A percentile compares a stretch with the other conserved stretches of the same genome.
phyloP scores from a whole-genome alignment of 2,113 vertebrate genomes.

The Jacana jacana region DNA sequence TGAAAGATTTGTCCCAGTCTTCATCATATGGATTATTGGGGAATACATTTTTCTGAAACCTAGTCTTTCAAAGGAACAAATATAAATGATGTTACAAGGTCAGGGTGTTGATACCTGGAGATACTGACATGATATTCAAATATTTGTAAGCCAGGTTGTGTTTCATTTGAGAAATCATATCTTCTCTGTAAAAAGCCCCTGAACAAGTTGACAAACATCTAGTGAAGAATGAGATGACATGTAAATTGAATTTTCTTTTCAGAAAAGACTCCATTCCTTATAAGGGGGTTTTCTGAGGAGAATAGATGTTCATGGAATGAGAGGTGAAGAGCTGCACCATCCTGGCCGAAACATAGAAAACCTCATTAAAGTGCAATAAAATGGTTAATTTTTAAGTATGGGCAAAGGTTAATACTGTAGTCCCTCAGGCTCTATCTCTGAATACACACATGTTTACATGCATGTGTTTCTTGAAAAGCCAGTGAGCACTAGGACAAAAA shows the following conservation, averaged over 20 bases:
- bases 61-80: background rate
- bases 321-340: background rate
- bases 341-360: background rate
- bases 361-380: background rate
- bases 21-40: background rate
- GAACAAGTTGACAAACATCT: background rate
- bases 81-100: background rate
- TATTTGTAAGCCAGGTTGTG: background rate
- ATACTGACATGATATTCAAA: background rate
- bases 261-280: background rate
- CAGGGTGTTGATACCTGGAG: background rate
- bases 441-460: background rate
- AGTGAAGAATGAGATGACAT: background rate
- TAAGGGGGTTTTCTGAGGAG: background rate
- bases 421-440: background rate
- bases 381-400: background rate
- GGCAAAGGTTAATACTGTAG: background rate
- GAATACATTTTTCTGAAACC: background rate
- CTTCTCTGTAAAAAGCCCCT: background rate
- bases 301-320: background rate
- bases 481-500: background rate
- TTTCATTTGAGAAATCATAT: background rate
- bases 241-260: background rate
- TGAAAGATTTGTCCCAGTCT: background rate
- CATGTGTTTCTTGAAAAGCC: conserved; percentile 1